Conservation (phyloP, 2,797 vertebrate genomes). For the Lemur catta region DNA sequence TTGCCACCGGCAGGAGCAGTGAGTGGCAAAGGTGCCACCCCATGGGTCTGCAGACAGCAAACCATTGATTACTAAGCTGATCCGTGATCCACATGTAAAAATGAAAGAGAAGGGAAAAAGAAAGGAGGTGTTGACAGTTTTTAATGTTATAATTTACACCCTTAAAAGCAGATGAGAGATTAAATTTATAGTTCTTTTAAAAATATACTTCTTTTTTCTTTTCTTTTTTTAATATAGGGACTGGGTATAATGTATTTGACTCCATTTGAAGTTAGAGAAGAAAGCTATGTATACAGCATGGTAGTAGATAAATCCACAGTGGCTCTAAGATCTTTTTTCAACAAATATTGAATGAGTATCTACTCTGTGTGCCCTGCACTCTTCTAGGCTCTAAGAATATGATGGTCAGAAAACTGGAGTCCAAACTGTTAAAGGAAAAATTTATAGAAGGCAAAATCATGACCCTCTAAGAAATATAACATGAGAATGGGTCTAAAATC, state of each 20-base stretch:
- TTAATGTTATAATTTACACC: neutral
- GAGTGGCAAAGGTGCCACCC: neutral
- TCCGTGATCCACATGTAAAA: neutral
- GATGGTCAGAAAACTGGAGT: neutral
- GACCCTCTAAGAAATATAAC: neutral
- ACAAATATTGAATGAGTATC: neutral
- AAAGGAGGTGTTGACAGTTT: neutral
- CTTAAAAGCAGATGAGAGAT: neutral
- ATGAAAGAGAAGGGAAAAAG: neutral
- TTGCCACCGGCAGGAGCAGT: neutral
- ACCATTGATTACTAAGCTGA: neutral
- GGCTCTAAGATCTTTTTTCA: neutral
- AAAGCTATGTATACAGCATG: neutral
- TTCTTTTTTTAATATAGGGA: neutral
- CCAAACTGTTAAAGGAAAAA: neutral
- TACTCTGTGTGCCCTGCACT: neutral
- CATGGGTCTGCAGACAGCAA: neutral
- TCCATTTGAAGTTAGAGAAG: neutral
- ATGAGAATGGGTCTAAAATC: neutral
- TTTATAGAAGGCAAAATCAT: neutral
- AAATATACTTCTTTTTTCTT: neutral
- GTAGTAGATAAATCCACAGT: neutral
- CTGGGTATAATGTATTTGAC: neutral
- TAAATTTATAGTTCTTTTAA: neutral
- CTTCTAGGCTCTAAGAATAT: neutral